A percentile compares a stretch with the other conserved stretches of the same genome.
Evolutionary conservation across 2,113 vertebrate species (phyloP).

Genomic region (Lycaon pictus): DNA sequence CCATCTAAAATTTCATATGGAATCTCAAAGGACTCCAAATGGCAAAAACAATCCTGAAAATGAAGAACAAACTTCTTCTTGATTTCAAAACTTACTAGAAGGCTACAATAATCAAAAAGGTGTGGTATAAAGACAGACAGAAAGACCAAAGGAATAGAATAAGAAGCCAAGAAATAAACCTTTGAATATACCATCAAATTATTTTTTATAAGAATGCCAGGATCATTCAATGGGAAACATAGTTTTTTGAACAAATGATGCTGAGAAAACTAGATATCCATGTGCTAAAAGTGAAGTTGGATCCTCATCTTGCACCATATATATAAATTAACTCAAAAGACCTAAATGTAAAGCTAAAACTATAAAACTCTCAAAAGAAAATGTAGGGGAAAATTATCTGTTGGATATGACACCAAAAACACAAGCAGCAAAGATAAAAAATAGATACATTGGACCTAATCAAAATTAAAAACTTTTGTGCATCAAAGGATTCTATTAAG

Average conservation of each 20-base stretch:
- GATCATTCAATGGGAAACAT: background rate
- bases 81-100: background rate
- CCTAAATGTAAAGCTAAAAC: background rate
- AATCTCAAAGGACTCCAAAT: background rate
- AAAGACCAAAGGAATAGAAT: background rate
- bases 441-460: background rate
- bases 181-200: background rate
- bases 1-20: background rate
- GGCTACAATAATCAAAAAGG: background rate
- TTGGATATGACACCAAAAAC: background rate
- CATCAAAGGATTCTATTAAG: background rate
- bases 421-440: background rate
- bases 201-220: background rate
- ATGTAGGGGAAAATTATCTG: background rate
- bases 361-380: background rate
- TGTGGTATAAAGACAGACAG: background rate
- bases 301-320: background rate
- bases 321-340: background rate
- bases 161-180: background rate
- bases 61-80: background rate
- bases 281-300: background rate
- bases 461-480: background rate
- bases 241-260: background rate
- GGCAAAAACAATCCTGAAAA: background rate
- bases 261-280: background rate